Evolutionary conservation across 2,888 invertebrate genomes (phyloP).

Genomic region (Orthosia cruda): DNA sequence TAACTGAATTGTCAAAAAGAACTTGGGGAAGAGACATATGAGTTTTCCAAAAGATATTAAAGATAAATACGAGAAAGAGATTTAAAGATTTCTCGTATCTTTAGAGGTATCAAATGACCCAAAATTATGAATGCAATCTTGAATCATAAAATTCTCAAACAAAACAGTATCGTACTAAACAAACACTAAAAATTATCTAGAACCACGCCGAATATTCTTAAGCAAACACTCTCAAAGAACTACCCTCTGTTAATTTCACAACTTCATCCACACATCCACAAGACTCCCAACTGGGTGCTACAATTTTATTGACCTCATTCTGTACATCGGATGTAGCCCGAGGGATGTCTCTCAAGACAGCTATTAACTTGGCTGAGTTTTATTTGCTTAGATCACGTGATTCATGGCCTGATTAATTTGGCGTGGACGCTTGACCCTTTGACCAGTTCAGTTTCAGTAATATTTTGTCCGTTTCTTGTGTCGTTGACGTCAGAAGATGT

Average conservation of each 20-base stretch:
- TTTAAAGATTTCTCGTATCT: too few relatives aligned
- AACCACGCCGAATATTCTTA: neutral
- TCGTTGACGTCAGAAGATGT: slow-evolving; percentile 24
- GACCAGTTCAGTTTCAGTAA: slow-evolving; percentile 25
- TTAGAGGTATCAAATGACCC: neutral
- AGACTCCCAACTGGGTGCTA: slow-evolving; percentile 40
- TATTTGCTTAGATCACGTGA: slow-evolving; percentile 68
- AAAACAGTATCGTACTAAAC: neutral
- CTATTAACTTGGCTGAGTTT: slow-evolving; percentile 67
- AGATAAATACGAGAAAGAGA: neutral
- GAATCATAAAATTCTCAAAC: neutral
- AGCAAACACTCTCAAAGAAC: slow-evolving; percentile 7
- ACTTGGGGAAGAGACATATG: too few relatives aligned
- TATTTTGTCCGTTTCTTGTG: slow-evolving; percentile 21
- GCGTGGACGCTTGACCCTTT: slow-evolving; percentile 47
- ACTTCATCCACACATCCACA: slow-evolving; percentile 24
- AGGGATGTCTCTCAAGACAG: slow-evolving; percentile 61
- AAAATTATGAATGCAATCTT: neutral
- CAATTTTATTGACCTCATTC: slow-evolving; percentile 62
- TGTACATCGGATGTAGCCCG: slow-evolving; percentile 50
- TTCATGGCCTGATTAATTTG: slow-evolving; percentile 66
- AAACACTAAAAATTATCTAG: slow-evolving; percentile 1
- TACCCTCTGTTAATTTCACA: slow-evolving; percentile 11
- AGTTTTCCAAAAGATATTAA: neutral
- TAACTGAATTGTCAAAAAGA: too few relatives aligned